Evolutionary conservation across 2,888 invertebrate species (phyloP), one percentile per base, ranked within the genome.

Genomic region (Zaprionus bogoriensis): DNA sequence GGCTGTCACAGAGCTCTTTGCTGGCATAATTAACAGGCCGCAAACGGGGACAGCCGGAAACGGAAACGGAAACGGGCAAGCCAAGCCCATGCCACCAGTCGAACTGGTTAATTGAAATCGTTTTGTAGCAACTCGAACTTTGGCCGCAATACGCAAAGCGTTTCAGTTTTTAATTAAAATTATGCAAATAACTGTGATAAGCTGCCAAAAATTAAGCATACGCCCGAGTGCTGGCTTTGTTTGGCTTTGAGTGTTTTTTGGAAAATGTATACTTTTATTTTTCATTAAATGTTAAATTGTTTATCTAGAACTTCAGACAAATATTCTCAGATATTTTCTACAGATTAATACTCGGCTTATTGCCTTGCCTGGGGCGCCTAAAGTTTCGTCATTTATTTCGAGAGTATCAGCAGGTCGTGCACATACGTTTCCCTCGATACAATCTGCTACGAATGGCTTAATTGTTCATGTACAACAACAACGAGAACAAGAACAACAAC

Each of bases 101-200:
- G 14, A 27, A 47, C 51, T 17, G 2, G 32, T 36, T 73, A 67
- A 83, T 66, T 61, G 62, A 68, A 78, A 61, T 38, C 50, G 58
- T 44, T 62, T 64, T 12, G 41, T 44, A 22, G 22, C 38, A 41
- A n/a, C n/a, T n/a, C n/a, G n/a, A 12, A 52, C 60, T 41, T 53
- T 41, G 30, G 30, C 7, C 6, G 14, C 25, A n/a, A 53, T 50
- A 50, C 71, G 50, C 52, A 44, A 12, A 61, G 48, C 41, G 28
- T 44, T 38, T 36, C 52, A 60, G 25, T 57, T 64, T n/a, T 79
- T 79, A 80, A 77, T 77, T 83, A 77, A 77, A 77, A 77, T 77
- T 80, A 77, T 84, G 75, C 60, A 84, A 79, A 84, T 67, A 58
- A 55, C 41, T 44, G 25, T 41, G 47, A 46, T 67, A 67, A 63